Conservation (phyloP, 2,113 vertebrate species). For the Calyptommatus sinebrachiatus region DNA sequence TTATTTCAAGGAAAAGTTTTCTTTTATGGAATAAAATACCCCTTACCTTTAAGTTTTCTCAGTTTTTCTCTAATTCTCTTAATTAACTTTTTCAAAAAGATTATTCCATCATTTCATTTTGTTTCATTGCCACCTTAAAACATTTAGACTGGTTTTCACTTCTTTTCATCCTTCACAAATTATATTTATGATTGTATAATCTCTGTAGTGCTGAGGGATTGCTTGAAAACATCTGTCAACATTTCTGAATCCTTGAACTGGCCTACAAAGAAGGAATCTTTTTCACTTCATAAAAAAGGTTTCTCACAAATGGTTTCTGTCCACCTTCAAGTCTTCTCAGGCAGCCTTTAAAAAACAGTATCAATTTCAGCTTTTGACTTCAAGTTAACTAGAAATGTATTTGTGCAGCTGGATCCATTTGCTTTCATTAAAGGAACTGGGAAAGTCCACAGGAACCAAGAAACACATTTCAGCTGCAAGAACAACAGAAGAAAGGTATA, state of each 20-base stretch:
- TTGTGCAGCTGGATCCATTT: constrained; percentile 6
- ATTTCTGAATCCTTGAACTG: background rate
- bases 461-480: constrained; percentile 13
- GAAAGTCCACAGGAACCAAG: background rate
- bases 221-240: constrained; percentile 29
- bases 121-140: constrained; percentile 13
- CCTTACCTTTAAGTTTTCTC: no score
- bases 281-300: constrained; percentile 20
- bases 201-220: constrained; percentile 10
- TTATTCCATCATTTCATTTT: background rate
- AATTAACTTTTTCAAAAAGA: background rate
- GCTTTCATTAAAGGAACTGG: constrained; percentile 28
- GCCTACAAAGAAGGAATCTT: background rate
- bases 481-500: background rate
- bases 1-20: no score
- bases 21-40: no score
- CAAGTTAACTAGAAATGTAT: constrained; percentile 2
- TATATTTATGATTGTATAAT: constrained; percentile 42
- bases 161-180: constrained; percentile 31
- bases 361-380: background rate
- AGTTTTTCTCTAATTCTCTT: background rate
- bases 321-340: background rate
- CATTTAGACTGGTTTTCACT: constrained; percentile 27
- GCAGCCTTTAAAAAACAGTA: background rate
- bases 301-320: constrained; percentile 3